phyloP scores from a whole-genome alignment of 1,140 invertebrate species.

The Lerema accius region DNA sequence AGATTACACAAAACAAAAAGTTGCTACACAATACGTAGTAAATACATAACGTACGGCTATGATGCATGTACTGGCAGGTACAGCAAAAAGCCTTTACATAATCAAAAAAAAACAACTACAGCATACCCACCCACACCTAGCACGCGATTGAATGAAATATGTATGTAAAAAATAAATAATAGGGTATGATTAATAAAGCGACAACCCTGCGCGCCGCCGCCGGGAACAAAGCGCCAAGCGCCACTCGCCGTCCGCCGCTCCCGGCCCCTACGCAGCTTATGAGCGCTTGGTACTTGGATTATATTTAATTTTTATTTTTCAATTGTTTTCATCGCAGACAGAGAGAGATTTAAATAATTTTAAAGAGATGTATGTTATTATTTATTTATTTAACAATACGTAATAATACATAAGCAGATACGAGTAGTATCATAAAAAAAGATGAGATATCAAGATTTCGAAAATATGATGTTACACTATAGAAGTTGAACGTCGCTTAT shows the following conservation, averaged over 20 bases:
- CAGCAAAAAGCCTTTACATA: constrained; percentile 4
- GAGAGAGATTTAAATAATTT: no score
- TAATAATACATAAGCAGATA: no score
- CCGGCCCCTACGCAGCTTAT: constrained; percentile 17
- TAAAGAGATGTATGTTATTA: no score
- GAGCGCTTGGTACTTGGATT: constrained; percentile 38
- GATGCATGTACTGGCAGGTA: background rate
- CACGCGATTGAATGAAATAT: constrained; percentile 26
- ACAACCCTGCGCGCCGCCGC: constrained; percentile 66
- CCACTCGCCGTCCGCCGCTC: constrained; percentile 41
- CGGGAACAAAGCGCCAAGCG: constrained; percentile 73
- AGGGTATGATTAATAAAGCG: constrained; percentile 44
- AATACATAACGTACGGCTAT: background rate
- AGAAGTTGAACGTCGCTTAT: no score
- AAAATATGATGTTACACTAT: no score
- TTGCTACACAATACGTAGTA: no score
- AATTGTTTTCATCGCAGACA: no score
- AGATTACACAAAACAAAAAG: background rate
- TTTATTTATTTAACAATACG: no score
- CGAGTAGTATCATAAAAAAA: no score
- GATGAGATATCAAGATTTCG: no score
- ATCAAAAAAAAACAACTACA: background rate
- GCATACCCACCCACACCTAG: constrained; percentile 5
- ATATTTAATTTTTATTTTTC: no score
- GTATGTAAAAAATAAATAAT: constrained; percentile 49